A percentile compares a stretch with the other conserved stretches of the same genome.
These are phyloP conservation scores for Kryptolebias marmoratus DNA, from an alignment of 2,113 vertebrate species.

Conservation along the genomic window DNA sequence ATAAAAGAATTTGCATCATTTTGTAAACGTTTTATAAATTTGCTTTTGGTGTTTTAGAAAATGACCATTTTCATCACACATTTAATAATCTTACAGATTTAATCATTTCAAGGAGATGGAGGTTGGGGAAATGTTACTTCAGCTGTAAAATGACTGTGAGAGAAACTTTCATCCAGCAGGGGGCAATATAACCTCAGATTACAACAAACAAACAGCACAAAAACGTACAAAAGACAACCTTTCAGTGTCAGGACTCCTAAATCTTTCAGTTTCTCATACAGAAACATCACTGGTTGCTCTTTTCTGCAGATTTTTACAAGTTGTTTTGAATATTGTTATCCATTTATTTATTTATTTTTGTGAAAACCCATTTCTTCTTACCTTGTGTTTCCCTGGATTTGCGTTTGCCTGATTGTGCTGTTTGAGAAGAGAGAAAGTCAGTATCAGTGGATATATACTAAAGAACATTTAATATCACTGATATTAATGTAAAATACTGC, in stretches of 20 bases:
- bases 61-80: fast-evolving
- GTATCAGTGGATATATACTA: not conserved
- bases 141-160: not conserved
- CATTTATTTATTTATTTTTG: not conserved
- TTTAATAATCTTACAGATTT: not conserved
- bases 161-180: conserved; percentile 34
- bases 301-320: not conserved
- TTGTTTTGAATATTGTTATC: not conserved
- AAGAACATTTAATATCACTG: not conserved
- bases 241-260: not conserved
- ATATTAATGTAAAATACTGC: not conserved
- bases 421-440: fast-evolving
- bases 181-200: conserved; percentile 18
- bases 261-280: not conserved
- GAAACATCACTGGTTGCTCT: not conserved
- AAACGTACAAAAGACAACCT: not conserved
- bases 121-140: no score
- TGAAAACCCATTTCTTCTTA: not conserved
- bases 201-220: fast-evolving
- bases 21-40: no score
- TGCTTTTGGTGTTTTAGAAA: not conserved
- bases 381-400: not conserved
- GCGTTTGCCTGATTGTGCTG: not conserved
- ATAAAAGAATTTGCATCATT: not conserved
- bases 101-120: no score